Base-by-base conservation (phyloP, 2,113 vertebrate species). In the Hydropotes inermis region DNA sequence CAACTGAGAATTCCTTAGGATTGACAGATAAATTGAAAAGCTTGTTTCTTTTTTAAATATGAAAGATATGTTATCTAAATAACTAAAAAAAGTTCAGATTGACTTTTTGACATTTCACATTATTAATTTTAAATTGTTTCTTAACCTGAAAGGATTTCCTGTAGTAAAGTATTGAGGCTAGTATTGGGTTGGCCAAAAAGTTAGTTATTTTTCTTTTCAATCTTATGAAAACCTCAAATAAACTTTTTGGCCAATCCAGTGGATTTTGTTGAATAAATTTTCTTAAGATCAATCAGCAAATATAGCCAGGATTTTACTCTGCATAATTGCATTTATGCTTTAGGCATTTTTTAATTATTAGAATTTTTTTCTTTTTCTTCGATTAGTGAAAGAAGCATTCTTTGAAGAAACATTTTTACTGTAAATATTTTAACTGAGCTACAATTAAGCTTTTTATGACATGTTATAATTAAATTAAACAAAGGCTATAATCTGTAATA, bases 391-490 rank as follows among this genome's bases (percentile, higher is more conserved):
- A 11, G 39, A 83, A 91, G 17, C 7, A 76, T 67, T 4, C 10
- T 89, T 87, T 54, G 30, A 19, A 70, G 11, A 95, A 85, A 85
- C 1, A 12, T 30, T 87, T 96, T 92, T 64, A 83, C 52, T 94
- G 4, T 76, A 50, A 55, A 85, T 70, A 85, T 87, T 95, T 94
- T 96, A 52, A 70, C 39, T 83, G 87, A 91, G 15, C 11, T 50
- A 87, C 87, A 11, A 58, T 87, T 36, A 79, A 12, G 57, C 81
- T 36, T 96, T 95, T 52, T 76, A 89, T 86, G 28, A 92, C 33
- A 88, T 47, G 39, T 16, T 88, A 64, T 2, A 86, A 93, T 93
- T 96, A 94, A 98, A 91, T 45, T 7, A 79, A 61, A 43, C 39
- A 61, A 98, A 55, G 3, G 3, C 3, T 76, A 39, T 33, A 83